Percentiles rank a stretch among this genome's conserved stretches.
These are phyloP conservation scores for Uromys caudimaculatus DNA, from an alignment of 2,797 vertebrate species.

Conservation along the genomic window DNA sequence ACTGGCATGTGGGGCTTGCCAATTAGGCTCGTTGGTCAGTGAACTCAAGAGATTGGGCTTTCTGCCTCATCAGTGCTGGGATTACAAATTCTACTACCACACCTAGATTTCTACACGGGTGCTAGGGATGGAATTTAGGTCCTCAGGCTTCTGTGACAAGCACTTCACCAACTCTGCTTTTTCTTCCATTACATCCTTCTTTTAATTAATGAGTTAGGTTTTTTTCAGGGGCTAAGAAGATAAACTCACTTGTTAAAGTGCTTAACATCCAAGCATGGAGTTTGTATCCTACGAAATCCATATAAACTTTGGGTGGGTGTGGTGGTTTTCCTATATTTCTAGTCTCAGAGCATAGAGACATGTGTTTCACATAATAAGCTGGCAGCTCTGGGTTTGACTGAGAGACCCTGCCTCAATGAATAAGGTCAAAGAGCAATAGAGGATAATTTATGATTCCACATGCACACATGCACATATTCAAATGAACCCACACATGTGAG, in stretches of 20 bases:
- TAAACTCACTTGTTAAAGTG: neutral
- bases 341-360: neutral
- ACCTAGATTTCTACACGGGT: neutral
- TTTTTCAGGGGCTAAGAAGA: neutral
- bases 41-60: neutral
- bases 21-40: neutral
- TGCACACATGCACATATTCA: neutral
- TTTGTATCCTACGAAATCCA: neutral
- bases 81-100: neutral
- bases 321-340: neutral
- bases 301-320: neutral
- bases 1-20: neutral
- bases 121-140: neutral
- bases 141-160: neutral
- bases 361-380: neutral
- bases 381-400: neutral
- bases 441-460: neutral
- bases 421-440: neutral
- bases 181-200: neutral
- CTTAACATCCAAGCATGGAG: neutral
- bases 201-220: neutral
- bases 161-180: neutral
- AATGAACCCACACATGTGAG: neutral
- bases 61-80: neutral
- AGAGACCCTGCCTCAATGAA: neutral